Evolutionary conservation across 2,113 vertebrate genomes (phyloP).

Genomic region (Bos indicus): DNA sequence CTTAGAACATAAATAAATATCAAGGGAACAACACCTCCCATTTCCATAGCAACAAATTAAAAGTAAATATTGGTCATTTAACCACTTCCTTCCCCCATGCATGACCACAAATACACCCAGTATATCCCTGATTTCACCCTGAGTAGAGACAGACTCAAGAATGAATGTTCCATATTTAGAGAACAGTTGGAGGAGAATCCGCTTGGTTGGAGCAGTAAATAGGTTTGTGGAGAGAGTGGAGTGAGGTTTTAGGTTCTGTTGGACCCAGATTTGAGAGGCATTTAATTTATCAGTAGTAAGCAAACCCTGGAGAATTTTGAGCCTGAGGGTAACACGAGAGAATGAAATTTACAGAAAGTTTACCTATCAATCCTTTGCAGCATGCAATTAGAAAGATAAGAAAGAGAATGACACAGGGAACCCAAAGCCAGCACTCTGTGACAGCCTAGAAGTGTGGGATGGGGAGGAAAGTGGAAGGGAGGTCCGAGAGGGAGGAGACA

Average conservation of each 20-base stretch:
- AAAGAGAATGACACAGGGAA: neutral
- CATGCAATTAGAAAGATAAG: neutral
- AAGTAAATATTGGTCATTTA: conserved; percentile 39
- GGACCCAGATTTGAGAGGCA: neutral
- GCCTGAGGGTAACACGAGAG: neutral
- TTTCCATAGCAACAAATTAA: conserved; percentile 55
- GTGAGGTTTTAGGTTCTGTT: neutral
- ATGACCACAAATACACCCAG: neutral
- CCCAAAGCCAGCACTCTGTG: neutral
- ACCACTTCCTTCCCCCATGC: neutral
- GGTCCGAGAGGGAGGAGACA: neutral
- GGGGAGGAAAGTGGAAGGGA: neutral
- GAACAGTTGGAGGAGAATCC: neutral
- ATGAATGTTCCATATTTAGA: neutral
- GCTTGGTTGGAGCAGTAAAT: neutral
- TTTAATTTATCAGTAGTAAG: neutral
- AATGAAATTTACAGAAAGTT: neutral
- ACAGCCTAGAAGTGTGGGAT: neutral
- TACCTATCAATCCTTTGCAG: neutral
- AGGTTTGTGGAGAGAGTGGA: neutral
- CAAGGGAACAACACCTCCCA: neutral
- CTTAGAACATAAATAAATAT: conserved; percentile 37
- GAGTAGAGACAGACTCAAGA: neutral
- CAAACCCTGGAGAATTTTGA: neutral
- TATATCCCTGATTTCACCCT: neutral